Evolutionary conservation across 92 coral and sea anemone genomes (phyloP).

Genomic region (Actinernus sp.): DNA sequence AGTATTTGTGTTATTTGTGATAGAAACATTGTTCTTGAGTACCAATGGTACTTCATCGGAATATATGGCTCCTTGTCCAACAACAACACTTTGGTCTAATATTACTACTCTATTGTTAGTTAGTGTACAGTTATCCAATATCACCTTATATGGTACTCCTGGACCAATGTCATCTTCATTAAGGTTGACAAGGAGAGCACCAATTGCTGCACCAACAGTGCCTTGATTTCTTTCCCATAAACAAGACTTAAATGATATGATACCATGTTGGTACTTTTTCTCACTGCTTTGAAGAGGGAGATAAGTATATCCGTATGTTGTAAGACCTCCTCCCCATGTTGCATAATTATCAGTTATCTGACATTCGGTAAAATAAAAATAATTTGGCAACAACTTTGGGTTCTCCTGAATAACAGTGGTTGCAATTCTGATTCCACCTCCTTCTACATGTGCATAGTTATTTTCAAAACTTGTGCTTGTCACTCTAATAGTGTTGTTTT

Average conservation of each 20-base stretch:
- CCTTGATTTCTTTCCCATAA: slow-evolving; percentile 59
- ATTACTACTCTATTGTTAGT: slow-evolving; percentile 43
- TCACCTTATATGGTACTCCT: slow-evolving; percentile 59
- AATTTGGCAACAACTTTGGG: slow-evolving; percentile 28
- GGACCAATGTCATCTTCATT: slow-evolving; percentile 88
- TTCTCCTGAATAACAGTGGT: slow-evolving; percentile 28
- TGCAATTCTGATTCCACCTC: slow-evolving; percentile 76
- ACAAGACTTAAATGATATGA: slow-evolving; percentile 48
- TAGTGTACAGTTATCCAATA: slow-evolving; percentile 52
- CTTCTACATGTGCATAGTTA: slow-evolving; percentile 66
- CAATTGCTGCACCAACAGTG: slow-evolving; percentile 90
- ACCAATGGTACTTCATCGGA: slow-evolving; percentile 77
- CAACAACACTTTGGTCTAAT: slow-evolving; percentile 26
- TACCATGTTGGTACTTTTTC: slow-evolving; percentile 12
- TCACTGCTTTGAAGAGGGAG: background rate
- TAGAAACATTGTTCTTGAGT: slow-evolving; percentile 32
- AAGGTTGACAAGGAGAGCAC: slow-evolving; percentile 68
- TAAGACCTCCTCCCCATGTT: slow-evolving; percentile 68
- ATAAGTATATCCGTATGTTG: slow-evolving; percentile 73
- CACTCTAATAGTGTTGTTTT: slow-evolving; percentile 63
- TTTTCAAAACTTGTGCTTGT: slow-evolving; percentile 49
- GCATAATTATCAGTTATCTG: slow-evolving; percentile 47
- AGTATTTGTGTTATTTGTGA: slow-evolving; percentile 61
- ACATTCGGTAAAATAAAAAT: slow-evolving; percentile 21
- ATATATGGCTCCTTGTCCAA: slow-evolving; percentile 88